Conservation (phyloP, 1,140 invertebrate genomes). For the Andrena cerasifolii region DNA sequence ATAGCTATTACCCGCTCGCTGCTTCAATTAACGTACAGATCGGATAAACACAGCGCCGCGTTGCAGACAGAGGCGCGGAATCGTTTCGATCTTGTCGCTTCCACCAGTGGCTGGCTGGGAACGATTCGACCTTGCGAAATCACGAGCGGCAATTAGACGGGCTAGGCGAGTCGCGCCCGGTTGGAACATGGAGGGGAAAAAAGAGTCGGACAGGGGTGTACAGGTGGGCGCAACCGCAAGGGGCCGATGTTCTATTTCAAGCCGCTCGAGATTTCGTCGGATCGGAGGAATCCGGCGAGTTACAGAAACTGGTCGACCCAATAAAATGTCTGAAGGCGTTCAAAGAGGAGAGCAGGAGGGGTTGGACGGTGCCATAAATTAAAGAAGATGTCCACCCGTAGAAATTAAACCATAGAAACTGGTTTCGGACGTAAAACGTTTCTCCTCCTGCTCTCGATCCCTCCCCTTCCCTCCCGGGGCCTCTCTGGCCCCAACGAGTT, state of each 20-base stretch:
- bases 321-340: conserved; percentile 79
- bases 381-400: conserved; percentile 78
- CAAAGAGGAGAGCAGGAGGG: conserved; percentile 46
- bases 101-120: neutral
- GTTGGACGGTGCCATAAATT: conserved; percentile 76
- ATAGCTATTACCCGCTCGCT: conserved; percentile 44
- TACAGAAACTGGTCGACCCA: conserved; percentile 73
- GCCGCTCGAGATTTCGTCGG: conserved; percentile 2
- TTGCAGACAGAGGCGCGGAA: neutral
- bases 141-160: neutral
- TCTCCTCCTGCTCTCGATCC: conserved; percentile 65
- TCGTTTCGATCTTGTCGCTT: conserved; percentile 16
- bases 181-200: too few relatives aligned
- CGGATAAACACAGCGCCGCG: conserved; percentile 26
- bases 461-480: conserved; percentile 39
- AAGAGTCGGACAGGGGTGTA: neutral
- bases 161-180: neutral
- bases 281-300: conserved; percentile 44
- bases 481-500: conserved; percentile 47
- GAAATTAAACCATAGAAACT: conserved; percentile 81
- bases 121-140: conserved; percentile 41
- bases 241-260: neutral
- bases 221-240: neutral
- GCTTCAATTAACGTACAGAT: conserved; percentile 52
- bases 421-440: conserved; percentile 75